Conservation (phyloP, 53 echinoderm and acorn worm species). For the Actinopyga echinites region DNA sequence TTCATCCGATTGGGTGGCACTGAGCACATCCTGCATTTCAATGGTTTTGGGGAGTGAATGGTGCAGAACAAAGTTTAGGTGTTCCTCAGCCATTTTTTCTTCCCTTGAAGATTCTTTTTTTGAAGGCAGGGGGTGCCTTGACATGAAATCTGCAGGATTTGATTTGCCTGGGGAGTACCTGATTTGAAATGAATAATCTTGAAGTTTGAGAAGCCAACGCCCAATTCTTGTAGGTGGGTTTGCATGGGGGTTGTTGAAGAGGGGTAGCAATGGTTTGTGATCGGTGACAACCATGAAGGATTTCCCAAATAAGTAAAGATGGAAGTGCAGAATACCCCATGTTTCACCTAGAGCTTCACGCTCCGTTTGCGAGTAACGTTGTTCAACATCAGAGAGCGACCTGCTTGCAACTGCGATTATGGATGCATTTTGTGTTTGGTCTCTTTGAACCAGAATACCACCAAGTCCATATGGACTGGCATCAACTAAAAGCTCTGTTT, state of each 20-base stretch:
- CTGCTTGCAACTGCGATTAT: conserved; percentile 6
- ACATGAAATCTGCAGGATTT: conserved; percentile 70
- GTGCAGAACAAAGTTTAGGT: conserved; percentile 34
- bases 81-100: conserved; percentile 47
- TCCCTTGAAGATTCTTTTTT: not conserved
- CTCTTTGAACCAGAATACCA: conserved; percentile 41
- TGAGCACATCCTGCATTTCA: not conserved
- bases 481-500: conserved; percentile 52
- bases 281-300: conserved; percentile 39
- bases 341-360: conserved; percentile 47
- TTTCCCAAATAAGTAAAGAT: conserved; percentile 46
- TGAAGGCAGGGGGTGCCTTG: conserved; percentile 44
- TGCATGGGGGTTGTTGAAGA: conserved; percentile 45
- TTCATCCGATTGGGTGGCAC: conserved; percentile 33
- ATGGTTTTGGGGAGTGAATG: conserved; percentile 51
- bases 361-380: conserved; percentile 57
- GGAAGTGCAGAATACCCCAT: conserved; percentile 51
- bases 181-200: conserved; percentile 48
- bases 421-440: not conserved
- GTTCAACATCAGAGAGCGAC: conserved; percentile 5
- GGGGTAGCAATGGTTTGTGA: conserved; percentile 49
- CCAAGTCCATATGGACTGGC: conserved; percentile 60
- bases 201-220: conserved; percentile 57
- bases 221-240: conserved; percentile 56
- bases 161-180: conserved; percentile 49